Percentiles rank a stretch among this genome's conserved stretches.
Evolutionary conservation across 2,888 invertebrate genomes (phyloP).

Genomic region (Chrysolina americana): DNA sequence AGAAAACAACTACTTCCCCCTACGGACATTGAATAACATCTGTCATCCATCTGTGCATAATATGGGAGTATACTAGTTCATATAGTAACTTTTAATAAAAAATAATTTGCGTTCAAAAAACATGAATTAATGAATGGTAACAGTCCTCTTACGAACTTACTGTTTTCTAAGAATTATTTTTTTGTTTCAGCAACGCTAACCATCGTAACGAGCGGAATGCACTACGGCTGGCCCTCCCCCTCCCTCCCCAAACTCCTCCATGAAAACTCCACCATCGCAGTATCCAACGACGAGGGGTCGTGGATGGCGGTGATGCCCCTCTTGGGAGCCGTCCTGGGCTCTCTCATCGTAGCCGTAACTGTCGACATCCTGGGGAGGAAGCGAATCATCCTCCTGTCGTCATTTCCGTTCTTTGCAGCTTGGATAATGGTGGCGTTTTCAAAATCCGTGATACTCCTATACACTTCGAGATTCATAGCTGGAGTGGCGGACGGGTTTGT

Average conservation of each 20-base stretch:
- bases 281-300: conserved; percentile 73
- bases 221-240: conserved; percentile 77
- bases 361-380: conserved; percentile 80
- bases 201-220: conserved; percentile 66
- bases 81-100: too few relatives aligned
- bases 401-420: conserved; percentile 74
- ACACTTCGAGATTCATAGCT: conserved; percentile 72
- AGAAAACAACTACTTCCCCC: too few relatives aligned
- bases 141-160: too few relatives aligned
- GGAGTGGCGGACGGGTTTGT: conserved; percentile 73
- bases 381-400: conserved; percentile 74
- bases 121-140: too few relatives aligned
- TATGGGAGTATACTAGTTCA: too few relatives aligned
- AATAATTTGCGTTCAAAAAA: too few relatives aligned
- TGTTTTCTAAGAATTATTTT: background rate
- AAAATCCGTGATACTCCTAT: conserved; percentile 72
- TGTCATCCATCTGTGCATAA: too few relatives aligned
- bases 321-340: conserved; percentile 76
- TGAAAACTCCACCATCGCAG: conserved; percentile 56
- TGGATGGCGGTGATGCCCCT: conserved; percentile 79
- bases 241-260: conserved; percentile 71
- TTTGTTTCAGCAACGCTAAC: conserved; percentile 64
- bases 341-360: conserved; percentile 75
- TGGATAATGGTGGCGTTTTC: conserved; percentile 78
- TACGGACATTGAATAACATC: too few relatives aligned